phyloP scores from a whole-genome alignment of 2,888 invertebrate genomes.

The Rhagium mordax region DNA sequence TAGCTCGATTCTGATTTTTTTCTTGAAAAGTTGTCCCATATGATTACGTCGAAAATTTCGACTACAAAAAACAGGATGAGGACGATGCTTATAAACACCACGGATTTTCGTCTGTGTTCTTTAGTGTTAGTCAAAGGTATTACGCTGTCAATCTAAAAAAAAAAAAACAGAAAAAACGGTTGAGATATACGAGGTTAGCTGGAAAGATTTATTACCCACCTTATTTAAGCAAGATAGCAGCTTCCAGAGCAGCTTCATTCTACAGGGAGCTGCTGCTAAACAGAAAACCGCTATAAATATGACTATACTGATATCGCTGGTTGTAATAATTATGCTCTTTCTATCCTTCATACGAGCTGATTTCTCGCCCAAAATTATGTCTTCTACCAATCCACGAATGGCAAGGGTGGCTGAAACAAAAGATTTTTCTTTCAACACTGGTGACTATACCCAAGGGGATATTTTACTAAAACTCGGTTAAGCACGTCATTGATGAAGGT shows the following conservation, averaged over 20 bases:
- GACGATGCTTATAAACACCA: slow-evolving; percentile 33
- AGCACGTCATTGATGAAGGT: no score
- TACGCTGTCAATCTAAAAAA: slow-evolving; percentile 40
- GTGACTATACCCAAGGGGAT: no score
- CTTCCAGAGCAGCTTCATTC: slow-evolving; percentile 40
- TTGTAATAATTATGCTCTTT: slow-evolving; percentile 43
- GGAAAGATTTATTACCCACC: slow-evolving; percentile 21
- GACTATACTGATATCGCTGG: slow-evolving; percentile 47
- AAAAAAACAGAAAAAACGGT: no score
- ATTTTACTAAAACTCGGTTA: no score
- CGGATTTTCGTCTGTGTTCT: slow-evolving; percentile 29
- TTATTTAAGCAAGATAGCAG: slow-evolving; percentile 39
- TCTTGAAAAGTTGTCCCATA: slow-evolving; percentile 24
- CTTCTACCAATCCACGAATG: slow-evolving; percentile 41
- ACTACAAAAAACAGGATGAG: slow-evolving; percentile 29
- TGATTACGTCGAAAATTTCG: slow-evolving; percentile 39
- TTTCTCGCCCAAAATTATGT: slow-evolving; percentile 50
- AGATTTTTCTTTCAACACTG: no score
- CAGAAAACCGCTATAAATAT: slow-evolving; percentile 47
- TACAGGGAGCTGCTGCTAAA: slow-evolving; percentile 37
- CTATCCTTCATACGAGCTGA: slow-evolving; percentile 43
- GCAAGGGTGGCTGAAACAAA: slow-evolving; percentile 25
- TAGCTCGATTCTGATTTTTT: background rate
- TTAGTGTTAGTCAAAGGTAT: slow-evolving; percentile 25
- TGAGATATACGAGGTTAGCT: no score